Evolutionary conservation across 2,113 vertebrate species (phyloP).

Genomic region (Pygoscelis adeliae): DNA sequence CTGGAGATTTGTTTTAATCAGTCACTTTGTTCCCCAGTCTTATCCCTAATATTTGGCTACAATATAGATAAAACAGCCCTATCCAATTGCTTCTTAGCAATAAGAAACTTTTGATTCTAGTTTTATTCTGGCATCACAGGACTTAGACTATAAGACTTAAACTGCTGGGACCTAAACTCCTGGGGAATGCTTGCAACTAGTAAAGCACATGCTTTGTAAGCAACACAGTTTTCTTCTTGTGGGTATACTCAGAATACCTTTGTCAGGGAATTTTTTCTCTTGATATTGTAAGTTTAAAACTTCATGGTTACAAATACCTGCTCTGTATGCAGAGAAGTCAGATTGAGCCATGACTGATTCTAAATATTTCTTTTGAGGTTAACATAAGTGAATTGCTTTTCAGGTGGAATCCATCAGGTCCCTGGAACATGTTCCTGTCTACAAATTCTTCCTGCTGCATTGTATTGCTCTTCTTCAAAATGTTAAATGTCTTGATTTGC

Average conservation of each 20-base stretch:
- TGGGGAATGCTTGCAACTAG: neutral
- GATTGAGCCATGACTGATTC: neutral
- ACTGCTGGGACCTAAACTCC: neutral
- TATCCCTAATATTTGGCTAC: neutral
- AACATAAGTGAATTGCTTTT: neutral
- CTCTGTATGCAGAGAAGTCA: neutral
- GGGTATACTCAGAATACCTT: neutral
- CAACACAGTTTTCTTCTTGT: neutral
- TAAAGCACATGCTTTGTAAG: neutral
- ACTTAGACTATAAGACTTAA: neutral
- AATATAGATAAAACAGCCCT: neutral
- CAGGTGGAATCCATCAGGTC: constrained; percentile 14
- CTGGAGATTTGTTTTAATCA: neutral
- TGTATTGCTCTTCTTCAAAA: neutral
- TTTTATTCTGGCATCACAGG: neutral
- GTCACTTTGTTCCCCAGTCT: neutral
- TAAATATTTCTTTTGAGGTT: constrained; percentile 9
- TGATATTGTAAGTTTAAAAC: neutral
- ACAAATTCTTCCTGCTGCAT: neutral
- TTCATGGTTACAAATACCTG: neutral
- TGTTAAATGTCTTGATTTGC: constrained; percentile 19
- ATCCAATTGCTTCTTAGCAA: neutral
- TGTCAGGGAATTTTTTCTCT: neutral
- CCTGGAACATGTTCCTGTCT: neutral
- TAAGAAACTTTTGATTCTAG: neutral